Base-by-base conservation (phyloP, 2,888 invertebrate genomes). In the Brachypalpus laphriformis region DNA sequence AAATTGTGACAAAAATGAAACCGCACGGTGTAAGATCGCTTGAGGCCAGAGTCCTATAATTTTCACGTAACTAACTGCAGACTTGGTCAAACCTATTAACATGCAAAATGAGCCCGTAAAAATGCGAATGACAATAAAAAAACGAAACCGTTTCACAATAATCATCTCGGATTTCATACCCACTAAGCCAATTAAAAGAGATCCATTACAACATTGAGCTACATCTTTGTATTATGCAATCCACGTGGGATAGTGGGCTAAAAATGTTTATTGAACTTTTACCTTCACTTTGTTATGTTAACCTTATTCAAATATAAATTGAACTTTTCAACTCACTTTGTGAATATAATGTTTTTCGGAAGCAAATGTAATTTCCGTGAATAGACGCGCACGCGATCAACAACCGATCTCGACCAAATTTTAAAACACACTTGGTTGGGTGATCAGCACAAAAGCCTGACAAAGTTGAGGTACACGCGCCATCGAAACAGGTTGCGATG, bases 401-500 rank as follows among this genome's bases (percentile, higher is more conserved):
- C 49, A 49, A 82, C 75, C 68, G 63, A 70, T 61, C 72, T 16
- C 61, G 61, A 40, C 28, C 14, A 40, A 28, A 61, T 47, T 25
- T 76, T 20, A 37, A 40, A 57, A 45, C 25, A 70, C 25, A 82
- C 82, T 82, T 65, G 51, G 56, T 28, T 1, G 31, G 51, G n/a
- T 51, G 49, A 65, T 57, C 49, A 14, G 18, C 51, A 40, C 42
- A 34, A 63, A 63, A 74, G 42, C 45, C 2, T 8, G 20, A 16
- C 11, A 54, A 63, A 63, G 63, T 63, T 74, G 54, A 49, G 20
- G 57, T 11, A 82, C 63, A 63, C 51, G 31, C 42, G 45, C 28
- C 63, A 49, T 18, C n/a, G 34, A 45, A 81, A 72, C 68, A 68
- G 66, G 74, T 75, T 81, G 74, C 51, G 18, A 47, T 11, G 37